Conservation (phyloP, 1,140 invertebrate genomes). For the Drosophila neocordata region DNA sequence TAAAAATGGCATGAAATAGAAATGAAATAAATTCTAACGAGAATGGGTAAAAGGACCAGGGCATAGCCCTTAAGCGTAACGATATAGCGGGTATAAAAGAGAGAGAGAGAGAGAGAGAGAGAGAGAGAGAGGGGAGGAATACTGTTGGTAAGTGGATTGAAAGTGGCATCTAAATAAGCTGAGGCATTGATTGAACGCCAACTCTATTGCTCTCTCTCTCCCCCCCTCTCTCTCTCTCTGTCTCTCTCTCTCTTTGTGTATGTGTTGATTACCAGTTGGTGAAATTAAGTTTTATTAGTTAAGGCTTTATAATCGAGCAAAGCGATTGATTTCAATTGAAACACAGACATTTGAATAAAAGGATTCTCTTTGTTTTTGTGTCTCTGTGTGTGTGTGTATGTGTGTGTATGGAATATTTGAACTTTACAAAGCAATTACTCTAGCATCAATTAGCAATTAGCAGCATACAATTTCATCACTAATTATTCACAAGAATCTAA, state of each 20-base stretch:
- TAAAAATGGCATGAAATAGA: conserved; percentile 70
- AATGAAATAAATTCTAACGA: conserved; percentile 67
- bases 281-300: background rate
- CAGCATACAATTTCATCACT: too few species aligned
- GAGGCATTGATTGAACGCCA: conserved; percentile 60
- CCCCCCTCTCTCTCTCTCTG: too few species aligned
- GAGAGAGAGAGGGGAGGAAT: background rate
- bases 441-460: too few species aligned
- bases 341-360: too few species aligned
- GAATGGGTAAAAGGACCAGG: conserved; percentile 8
- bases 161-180: conserved; percentile 63
- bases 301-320: background rate
- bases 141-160: conserved; percentile 32
- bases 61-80: background rate
- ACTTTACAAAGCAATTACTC: too few species aligned
- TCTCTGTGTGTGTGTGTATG: too few species aligned
- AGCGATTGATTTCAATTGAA: background rate
- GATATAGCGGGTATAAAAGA: conserved; percentile 1
- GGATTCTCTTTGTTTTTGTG: too few species aligned
- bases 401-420: too few species aligned
- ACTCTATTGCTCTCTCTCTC: too few species aligned
- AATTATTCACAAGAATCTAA: too few species aligned
- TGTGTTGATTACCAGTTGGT: conserved; percentile 56
- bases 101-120: too few species aligned
- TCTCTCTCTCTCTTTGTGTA: conserved; percentile 2